Conservation (phyloP, 2,113 vertebrate species). For the Alligator sinensis region DNA sequence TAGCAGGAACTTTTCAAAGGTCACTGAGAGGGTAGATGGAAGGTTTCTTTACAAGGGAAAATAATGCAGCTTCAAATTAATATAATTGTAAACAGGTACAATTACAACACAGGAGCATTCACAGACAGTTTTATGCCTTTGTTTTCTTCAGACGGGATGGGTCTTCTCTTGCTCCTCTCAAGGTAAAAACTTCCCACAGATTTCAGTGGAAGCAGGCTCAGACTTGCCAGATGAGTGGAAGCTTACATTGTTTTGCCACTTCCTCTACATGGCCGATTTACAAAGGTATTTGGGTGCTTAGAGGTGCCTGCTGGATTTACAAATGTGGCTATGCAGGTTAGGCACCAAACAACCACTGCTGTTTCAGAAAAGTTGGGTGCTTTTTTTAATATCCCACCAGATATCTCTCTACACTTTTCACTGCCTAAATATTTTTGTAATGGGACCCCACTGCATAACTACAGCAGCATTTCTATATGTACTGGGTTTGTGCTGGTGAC, state of each 20-base stretch:
- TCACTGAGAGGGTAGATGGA: not conserved
- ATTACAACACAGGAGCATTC: not conserved
- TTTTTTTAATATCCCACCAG: not conserved
- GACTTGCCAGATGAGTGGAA: not conserved
- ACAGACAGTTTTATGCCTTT: not conserved
- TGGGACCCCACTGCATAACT: not conserved
- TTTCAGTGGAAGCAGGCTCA: not conserved
- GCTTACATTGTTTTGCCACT: not conserved
- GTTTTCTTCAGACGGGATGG: not conserved
- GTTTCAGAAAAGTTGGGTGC: not conserved
- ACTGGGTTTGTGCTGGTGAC: not conserved
- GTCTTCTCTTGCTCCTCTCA: not conserved
- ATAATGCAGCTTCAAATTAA: not conserved
- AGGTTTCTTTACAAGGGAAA: not conserved
- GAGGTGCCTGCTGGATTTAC: rapidly evolving
- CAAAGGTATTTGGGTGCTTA: not conserved
- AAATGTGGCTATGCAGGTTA: not conserved
- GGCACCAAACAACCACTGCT: not conserved
- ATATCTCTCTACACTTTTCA: not conserved
- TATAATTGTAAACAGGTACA: not conserved
- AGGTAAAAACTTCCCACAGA: not conserved
- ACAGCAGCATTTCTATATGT: not conserved
- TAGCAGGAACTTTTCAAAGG: not conserved
- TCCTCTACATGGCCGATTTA: not conserved
- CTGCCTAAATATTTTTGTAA: not conserved